Conservation (phyloP, 2,797 vertebrate species). For the Ctenosaura bakeri region DNA sequence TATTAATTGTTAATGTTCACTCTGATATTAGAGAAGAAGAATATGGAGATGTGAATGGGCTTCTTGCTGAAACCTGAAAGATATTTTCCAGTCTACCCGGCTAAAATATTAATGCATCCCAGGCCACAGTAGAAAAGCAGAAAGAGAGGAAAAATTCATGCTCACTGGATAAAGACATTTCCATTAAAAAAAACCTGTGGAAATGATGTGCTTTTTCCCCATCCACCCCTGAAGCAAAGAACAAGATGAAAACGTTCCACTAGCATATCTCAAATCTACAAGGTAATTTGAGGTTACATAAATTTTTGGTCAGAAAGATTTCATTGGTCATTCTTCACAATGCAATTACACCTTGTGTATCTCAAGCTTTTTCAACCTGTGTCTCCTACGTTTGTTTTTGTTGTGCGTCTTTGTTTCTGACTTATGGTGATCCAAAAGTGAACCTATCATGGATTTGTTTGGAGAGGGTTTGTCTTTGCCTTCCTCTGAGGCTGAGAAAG, state of each 20-base stretch:
- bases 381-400: background rate
- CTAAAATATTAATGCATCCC: constrained; percentile 77
- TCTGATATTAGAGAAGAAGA: constrained; percentile 50
- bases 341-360: constrained; percentile 23
- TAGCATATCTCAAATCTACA: constrained; percentile 48
- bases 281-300: constrained; percentile 49
- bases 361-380: background rate
- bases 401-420: too few species aligned
- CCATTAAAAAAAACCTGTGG: constrained; percentile 43
- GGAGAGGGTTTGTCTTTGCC: too few species aligned
- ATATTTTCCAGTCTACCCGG: constrained; percentile 57
- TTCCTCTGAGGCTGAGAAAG: too few species aligned
- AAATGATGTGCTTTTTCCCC: background rate
- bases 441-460: too few species aligned
- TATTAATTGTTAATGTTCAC: constrained; percentile 70
- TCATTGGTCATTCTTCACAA: constrained; percentile 20
- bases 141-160: constrained; percentile 46
- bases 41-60: constrained; percentile 47
- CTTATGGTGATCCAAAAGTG: too few species aligned
- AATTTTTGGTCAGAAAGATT: constrained; percentile 54
- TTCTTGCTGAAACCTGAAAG: constrained; percentile 64
- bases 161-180: constrained; percentile 63
- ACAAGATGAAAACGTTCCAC: constrained; percentile 50
- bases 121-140: constrained; percentile 56
- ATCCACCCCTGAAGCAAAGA: constrained; percentile 54